Conservation (phyloP, 2,888 invertebrate genomes). For the Ligdia adustata region DNA sequence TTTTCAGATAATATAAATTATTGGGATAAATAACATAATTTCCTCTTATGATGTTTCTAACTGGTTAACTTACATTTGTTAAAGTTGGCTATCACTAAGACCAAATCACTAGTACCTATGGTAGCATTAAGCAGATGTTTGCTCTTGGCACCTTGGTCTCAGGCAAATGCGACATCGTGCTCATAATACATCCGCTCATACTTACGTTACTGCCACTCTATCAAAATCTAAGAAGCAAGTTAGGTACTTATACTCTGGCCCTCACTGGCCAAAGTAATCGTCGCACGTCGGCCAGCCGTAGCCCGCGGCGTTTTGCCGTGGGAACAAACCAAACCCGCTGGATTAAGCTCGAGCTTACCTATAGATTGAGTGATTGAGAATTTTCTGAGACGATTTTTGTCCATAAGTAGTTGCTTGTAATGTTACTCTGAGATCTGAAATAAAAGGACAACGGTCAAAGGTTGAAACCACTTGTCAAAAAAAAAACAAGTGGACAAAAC, state of each 20-base stretch:
- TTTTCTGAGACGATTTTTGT: constrained; percentile 20
- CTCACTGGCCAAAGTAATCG: constrained; percentile 37
- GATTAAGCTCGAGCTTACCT: constrained; percentile 25
- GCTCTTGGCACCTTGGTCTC: too few relatives aligned
- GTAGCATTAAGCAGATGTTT: too few relatives aligned
- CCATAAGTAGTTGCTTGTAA: constrained; percentile 15
- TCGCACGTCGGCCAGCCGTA: constrained; percentile 39
- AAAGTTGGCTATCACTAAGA: too few relatives aligned
- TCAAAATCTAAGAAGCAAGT: not conserved
- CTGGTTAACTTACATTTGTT: too few relatives aligned
- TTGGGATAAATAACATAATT: too few relatives aligned
- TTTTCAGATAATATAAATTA: too few relatives aligned
- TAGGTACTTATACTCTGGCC: not conserved
- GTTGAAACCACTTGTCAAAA: too few relatives aligned
- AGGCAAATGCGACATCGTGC: not conserved
- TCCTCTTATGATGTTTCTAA: too few relatives aligned
- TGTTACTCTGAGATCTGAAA: too few relatives aligned
- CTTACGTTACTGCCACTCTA: not conserved
- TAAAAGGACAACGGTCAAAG: too few relatives aligned
- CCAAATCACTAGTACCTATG: too few relatives aligned
- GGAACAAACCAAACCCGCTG: constrained; percentile 42
- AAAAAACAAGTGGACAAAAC: too few relatives aligned
- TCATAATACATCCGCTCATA: not conserved
- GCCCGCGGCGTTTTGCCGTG: constrained; percentile 53
- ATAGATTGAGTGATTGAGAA: constrained; percentile 28